phyloP scores from a whole-genome alignment of 2,888 invertebrate species.

The Enchytraeus crypticus region DNA sequence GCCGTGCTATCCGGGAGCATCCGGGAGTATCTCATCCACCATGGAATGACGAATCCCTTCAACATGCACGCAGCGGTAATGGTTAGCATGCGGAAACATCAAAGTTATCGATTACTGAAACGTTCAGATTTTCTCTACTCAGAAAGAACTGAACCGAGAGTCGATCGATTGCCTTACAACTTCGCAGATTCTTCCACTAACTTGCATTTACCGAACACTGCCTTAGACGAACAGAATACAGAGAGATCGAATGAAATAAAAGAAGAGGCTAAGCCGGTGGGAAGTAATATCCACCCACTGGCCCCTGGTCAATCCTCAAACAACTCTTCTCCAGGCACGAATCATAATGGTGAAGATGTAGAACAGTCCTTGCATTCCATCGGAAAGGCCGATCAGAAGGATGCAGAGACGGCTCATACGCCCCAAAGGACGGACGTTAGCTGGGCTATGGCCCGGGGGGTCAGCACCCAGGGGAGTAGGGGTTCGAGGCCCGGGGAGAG shows the following conservation, averaged over 20 bases:
- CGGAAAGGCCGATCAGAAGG: neutral
- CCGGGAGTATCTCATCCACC: slow-evolving; percentile 50
- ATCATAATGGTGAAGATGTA: too few species aligned
- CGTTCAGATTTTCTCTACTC: neutral
- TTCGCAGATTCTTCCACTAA: neutral
- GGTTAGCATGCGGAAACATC: slow-evolving; percentile 33
- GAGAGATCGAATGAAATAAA: too few species aligned
- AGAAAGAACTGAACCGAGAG: neutral
- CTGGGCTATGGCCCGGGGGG: neutral
- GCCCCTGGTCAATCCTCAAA: too few species aligned
- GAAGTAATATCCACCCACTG: too few species aligned
- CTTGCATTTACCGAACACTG: neutral
- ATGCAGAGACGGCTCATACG: neutral
- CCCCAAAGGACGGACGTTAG: neutral
- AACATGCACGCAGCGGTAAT: slow-evolving; percentile 50
- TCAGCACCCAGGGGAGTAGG: neutral
- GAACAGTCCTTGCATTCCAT: too few species aligned
- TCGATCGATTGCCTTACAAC: neutral
- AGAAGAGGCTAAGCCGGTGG: neutral
- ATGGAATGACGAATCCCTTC: slow-evolving; percentile 52
- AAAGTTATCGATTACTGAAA: neutral
- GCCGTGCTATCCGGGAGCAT: slow-evolving; percentile 53
- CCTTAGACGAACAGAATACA: too few species aligned
- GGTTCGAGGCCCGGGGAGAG: neutral
- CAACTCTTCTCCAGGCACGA: too few species aligned